Percentiles rank a stretch among this genome's conserved stretches.
phyloP scores from a whole-genome alignment of 2,113 vertebrate species.

The Nymphicus hollandicus region DNA sequence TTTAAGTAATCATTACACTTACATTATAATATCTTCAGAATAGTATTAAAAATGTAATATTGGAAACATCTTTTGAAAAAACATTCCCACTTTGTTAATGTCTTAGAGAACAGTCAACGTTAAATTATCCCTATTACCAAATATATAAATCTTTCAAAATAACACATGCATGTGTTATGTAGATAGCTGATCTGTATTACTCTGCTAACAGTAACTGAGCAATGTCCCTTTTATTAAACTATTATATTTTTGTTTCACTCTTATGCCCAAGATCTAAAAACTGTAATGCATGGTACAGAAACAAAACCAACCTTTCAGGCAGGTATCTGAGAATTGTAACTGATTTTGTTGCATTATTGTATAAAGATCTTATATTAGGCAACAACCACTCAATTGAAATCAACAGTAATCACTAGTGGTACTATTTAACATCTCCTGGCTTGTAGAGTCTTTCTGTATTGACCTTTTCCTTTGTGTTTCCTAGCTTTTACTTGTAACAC shows the following conservation, averaged over 20 bases:
- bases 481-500: constrained; percentile 2
- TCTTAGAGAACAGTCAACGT: neutral
- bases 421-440: neutral
- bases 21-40: neutral
- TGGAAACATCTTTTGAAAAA: neutral
- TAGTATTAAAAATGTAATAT: neutral
- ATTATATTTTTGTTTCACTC: neutral
- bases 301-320: neutral
- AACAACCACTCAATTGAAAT: neutral
- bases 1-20: neutral
- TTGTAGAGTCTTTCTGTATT: neutral
- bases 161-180: neutral
- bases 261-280: neutral
- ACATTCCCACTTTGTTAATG: neutral
- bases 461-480: constrained; percentile 42
- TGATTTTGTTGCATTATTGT: neutral
- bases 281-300: neutral
- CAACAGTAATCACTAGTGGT: neutral
- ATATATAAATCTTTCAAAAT: neutral
- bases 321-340: neutral
- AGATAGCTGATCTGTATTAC: neutral
- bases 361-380: neutral
- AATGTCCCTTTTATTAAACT: neutral
- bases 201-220: neutral
- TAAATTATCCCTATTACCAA: neutral